A percentile compares a stretch with the other conserved stretches of the same genome.
Conservation (phyloP, 1,140 invertebrate species). For the Nautilus pompilius region DNA sequence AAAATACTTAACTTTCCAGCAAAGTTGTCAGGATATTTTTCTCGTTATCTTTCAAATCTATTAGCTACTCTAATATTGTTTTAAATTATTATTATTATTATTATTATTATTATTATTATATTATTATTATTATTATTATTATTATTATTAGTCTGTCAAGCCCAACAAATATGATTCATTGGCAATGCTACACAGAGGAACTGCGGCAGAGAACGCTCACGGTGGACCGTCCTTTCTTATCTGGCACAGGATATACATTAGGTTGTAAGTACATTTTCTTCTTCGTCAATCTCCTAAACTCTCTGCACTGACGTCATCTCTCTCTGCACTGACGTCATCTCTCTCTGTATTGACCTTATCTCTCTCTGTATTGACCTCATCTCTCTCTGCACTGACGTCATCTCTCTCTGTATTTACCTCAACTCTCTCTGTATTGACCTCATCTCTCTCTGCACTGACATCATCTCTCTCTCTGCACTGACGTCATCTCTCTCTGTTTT, state of each 20-base stretch:
- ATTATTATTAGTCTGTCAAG: slow-evolving; percentile 25
- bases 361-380: background rate
- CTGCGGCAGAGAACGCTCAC: slow-evolving; percentile 34
- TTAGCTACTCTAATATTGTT: too few relatives aligned
- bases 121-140: too few relatives aligned
- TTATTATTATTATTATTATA: too few relatives aligned
- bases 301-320: background rate
- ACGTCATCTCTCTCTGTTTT: too few relatives aligned
- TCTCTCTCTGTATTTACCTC: background rate
- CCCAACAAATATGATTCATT: slow-evolving; percentile 44
- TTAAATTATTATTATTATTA: too few relatives aligned
- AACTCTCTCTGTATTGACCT: background rate
- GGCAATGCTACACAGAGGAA: slow-evolving; percentile 31
- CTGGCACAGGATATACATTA: slow-evolving; percentile 39
- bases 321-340: background rate
- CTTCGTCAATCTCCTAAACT: background rate
- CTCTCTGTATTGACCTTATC: background rate
- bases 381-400: background rate
- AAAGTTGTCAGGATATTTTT: too few relatives aligned
- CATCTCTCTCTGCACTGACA: background rate
- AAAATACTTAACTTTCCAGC: too few relatives aligned
- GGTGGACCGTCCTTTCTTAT: slow-evolving; percentile 37
- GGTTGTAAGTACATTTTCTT: slow-evolving; percentile 27
- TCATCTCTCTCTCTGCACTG: too few relatives aligned
- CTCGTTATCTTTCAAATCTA: too few relatives aligned